A percentile compares a stretch with the other conserved stretches of the same genome.
Evolutionary conservation across 2,113 vertebrate species (phyloP).

Genomic region (Ellobius talpinus): DNA sequence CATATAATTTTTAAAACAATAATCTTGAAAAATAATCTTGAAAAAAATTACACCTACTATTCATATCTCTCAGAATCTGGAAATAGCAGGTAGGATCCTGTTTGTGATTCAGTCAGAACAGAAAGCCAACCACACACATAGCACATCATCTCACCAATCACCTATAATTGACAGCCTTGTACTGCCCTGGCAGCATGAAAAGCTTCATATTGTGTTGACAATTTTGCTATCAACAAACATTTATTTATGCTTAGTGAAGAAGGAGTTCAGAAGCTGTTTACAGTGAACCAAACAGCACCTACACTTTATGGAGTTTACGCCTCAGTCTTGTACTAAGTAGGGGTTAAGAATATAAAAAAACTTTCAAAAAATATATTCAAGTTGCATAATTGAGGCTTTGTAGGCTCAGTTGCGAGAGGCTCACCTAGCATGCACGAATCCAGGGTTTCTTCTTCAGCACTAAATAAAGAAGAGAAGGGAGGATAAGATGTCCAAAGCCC

Average conservation of each 20-base stretch:
- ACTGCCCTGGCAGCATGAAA: background rate
- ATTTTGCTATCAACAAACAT: constrained; percentile 16
- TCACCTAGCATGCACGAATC: background rate
- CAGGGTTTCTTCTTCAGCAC: background rate
- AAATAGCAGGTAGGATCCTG: constrained; percentile 37
- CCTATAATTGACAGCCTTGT: background rate
- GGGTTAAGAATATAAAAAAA: background rate
- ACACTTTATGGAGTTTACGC: background rate
- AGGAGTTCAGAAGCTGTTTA: constrained; percentile 15
- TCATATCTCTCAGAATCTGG: constrained; percentile 59
- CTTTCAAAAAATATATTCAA: background rate
- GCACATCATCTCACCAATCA: background rate
- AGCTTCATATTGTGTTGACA: background rate
- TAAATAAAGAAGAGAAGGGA: background rate
- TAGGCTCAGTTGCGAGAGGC: background rate
- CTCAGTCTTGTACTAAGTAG: background rate
- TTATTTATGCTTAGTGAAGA: background rate
- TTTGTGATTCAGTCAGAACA: constrained; percentile 43
- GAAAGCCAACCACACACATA: background rate
- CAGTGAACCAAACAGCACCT: background rate
- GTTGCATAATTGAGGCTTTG: background rate
- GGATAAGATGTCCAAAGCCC: background rate
- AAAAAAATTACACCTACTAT: background rate
- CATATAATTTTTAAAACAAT: background rate
- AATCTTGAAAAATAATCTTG: background rate